Conservation (phyloP, 2,888 invertebrate genomes). For the Brachylomia viminalis region DNA sequence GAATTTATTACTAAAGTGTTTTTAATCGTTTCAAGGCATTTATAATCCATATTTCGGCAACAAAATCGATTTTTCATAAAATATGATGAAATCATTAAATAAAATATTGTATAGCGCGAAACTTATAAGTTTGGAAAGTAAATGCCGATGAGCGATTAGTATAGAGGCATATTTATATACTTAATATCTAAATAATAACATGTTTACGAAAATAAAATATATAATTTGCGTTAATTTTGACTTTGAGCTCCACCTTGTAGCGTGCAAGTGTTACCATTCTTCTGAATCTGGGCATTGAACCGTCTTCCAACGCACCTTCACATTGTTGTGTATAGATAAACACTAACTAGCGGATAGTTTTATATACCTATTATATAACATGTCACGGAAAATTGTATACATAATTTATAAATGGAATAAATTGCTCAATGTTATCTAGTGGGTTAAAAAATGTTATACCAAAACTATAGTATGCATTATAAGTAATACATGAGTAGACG, state of each 20-base stretch:
- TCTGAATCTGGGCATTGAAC: constrained; percentile 83
- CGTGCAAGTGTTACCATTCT: constrained; percentile 83
- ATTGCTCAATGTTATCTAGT: constrained; percentile 88
- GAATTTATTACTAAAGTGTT: constrained; percentile 57
- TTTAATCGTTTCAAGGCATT: constrained; percentile 57
- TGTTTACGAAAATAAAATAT: constrained; percentile 66
- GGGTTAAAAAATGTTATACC: constrained; percentile 81
- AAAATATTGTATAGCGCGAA: neutral
- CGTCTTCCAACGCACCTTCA: constrained; percentile 82
- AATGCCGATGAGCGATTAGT: constrained; percentile 53
- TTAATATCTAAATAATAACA: constrained; percentile 65
- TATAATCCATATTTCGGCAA: constrained; percentile 31
- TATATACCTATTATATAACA: constrained; percentile 66
- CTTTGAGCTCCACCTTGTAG: constrained; percentile 61
- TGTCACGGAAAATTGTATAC: constrained; percentile 68
- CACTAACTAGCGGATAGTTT: constrained; percentile 69
- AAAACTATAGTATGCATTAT: constrained; percentile 77
- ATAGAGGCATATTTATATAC: constrained; percentile 69
- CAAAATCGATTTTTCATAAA: neutral
- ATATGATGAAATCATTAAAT: neutral
- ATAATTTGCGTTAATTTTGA: constrained; percentile 65
- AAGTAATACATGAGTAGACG: constrained; percentile 66
- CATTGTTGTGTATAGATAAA: constrained; percentile 86
- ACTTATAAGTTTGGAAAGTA: constrained; percentile 19
- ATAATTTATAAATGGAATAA: constrained; percentile 69